Evolutionary conservation across 1,140 invertebrate species (phyloP).

Genomic region (Lerema accius): DNA sequence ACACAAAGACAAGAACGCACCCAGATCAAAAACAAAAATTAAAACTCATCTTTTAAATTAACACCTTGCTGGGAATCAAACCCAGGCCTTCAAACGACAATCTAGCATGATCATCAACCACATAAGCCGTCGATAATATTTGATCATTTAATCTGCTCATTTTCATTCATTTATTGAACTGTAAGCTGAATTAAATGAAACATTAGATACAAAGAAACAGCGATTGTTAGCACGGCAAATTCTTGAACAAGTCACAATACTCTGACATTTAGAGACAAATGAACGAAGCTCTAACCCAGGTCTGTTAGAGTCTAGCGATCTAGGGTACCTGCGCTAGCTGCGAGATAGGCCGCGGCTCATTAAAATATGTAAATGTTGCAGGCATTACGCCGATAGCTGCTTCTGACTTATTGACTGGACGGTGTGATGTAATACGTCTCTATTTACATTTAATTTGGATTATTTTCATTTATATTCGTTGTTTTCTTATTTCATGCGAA

Average conservation of each 20-base stretch:
- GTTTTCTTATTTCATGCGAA: too few relatives aligned
- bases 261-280: constrained; percentile 34
- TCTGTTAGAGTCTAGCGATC: constrained; percentile 34
- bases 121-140: too few relatives aligned
- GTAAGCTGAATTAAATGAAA: too few relatives aligned
- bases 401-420: constrained; percentile 80
- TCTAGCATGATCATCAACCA: too few relatives aligned
- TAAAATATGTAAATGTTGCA: constrained; percentile 80
- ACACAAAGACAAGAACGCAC: too few relatives aligned
- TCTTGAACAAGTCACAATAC: constrained; percentile 14
- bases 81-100: too few relatives aligned
- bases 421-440: constrained; percentile 41
- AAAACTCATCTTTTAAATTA: too few relatives aligned
- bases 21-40: too few relatives aligned
- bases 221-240: neutral
- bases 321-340: constrained; percentile 39
- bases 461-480: constrained; percentile 12
- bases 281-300: constrained; percentile 7
- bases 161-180: too few relatives aligned
- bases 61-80: too few relatives aligned
- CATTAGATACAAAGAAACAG: neutral
- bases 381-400: constrained; percentile 80
- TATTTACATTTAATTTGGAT: neutral
- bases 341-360: constrained; percentile 73
- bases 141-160: too few relatives aligned